These are phyloP conservation scores for Natrix natrix DNA, from an alignment of 2,797 vertebrate species.

Conservation along the genomic window DNA sequence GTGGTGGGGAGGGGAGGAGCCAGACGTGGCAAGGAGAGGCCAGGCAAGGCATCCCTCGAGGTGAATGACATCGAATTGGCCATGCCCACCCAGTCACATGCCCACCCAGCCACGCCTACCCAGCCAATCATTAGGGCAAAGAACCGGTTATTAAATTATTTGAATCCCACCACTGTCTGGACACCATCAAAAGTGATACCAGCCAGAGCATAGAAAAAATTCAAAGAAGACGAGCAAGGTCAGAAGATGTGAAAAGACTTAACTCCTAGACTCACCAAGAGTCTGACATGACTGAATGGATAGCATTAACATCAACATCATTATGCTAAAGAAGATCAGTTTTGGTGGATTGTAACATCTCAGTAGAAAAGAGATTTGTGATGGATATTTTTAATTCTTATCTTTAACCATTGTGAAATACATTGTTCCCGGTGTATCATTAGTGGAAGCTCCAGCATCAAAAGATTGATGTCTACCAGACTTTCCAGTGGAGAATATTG, in stretches of 20 bases:
- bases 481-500: background rate
- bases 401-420: background rate
- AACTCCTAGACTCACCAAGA: background rate
- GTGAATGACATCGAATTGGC: too few species aligned
- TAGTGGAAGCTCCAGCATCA: background rate
- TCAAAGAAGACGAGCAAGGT: background rate
- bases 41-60: too few species aligned
- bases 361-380: background rate
- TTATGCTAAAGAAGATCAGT: background rate
- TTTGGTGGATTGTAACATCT: background rate
- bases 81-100: too few species aligned
- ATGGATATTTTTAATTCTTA: background rate
- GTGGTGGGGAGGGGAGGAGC: too few species aligned
- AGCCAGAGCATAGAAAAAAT: background rate
- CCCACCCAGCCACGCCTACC: too few species aligned
- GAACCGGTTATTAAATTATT: too few species aligned
- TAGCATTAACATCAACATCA: background rate
- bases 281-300: background rate
- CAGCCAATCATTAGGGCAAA: too few species aligned
- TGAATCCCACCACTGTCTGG: too few species aligned
- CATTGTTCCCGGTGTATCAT: background rate
- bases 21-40: too few species aligned
- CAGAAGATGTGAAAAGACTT: background rate
- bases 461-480: background rate
- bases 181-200: background rate